Percentiles rank a stretch among this genome's conserved stretches.
Conservation (phyloP, 2,113 vertebrate species). For the Pan troglodytes region DNA sequence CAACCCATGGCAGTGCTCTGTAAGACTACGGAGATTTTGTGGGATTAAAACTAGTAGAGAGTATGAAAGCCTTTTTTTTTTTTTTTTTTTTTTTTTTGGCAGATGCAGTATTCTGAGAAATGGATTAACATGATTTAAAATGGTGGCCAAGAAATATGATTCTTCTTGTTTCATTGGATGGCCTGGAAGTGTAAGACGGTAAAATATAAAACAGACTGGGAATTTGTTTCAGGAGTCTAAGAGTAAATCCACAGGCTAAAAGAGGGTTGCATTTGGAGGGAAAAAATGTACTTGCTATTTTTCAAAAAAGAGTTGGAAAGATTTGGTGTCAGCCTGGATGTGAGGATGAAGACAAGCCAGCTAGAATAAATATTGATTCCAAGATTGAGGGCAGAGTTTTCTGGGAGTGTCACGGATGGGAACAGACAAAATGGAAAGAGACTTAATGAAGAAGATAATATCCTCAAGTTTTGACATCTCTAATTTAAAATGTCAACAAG, state of each 20-base stretch:
- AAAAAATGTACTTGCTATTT: conserved; percentile 50
- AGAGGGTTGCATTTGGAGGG: background rate
- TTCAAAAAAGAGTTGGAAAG: conserved; percentile 48
- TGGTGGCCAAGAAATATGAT: conserved; percentile 67
- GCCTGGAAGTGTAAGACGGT: conserved; percentile 41
- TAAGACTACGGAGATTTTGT: background rate
- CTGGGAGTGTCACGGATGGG: background rate
- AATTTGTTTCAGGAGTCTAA: conserved; percentile 58
- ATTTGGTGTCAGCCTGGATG: conserved; percentile 5
- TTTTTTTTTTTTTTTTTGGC: conserved; percentile 13
- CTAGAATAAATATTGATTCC: background rate
- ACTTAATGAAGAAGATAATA: background rate
- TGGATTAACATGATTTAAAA: conserved; percentile 60
- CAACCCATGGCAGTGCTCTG: background rate
- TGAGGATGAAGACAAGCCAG: background rate
- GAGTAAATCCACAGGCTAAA: conserved; percentile 40
- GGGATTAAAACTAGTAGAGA: background rate
- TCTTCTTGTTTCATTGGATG: conserved; percentile 65
- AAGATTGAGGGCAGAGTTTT: background rate
- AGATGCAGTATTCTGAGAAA: conserved; percentile 63
- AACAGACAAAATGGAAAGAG: background rate
- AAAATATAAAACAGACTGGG: conserved; percentile 69
- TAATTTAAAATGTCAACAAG: background rate
- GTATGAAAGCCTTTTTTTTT: background rate
- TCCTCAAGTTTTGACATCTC: background rate